phyloP scores from a whole-genome alignment of 1,140 invertebrate species.

The Listronotus oregonensis region DNA sequence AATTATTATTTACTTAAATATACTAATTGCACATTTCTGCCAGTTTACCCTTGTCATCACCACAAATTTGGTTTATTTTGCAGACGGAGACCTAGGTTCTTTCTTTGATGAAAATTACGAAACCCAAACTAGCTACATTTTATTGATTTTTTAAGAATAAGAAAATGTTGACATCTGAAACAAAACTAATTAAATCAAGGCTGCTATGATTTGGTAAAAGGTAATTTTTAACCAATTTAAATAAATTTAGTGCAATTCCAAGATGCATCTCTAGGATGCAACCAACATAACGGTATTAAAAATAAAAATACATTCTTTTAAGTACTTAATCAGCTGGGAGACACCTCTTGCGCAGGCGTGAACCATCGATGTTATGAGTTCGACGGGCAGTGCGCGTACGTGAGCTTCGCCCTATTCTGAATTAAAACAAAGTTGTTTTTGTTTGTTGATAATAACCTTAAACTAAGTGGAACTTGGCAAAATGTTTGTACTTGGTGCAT shows the following conservation, averaged over 20 bases:
- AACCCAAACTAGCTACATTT: slow-evolving; percentile 3
- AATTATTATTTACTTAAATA: no score
- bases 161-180: neutral
- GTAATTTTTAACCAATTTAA: neutral
- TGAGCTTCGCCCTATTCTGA: slow-evolving; percentile 50
- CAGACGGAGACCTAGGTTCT: no score
- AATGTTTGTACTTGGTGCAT: slow-evolving; percentile 39
- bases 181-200: neutral
- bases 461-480: slow-evolving; percentile 37
- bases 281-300: slow-evolving; percentile 15
- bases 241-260: neutral
- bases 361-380: slow-evolving; percentile 4
- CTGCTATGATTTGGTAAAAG: neutral
- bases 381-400: slow-evolving; percentile 43
- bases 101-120: no score
- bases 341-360: slow-evolving; percentile 23
- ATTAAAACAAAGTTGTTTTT: slow-evolving; percentile 48
- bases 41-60: no score
- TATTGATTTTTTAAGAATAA: slow-evolving; percentile 11
- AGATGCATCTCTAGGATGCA: slow-evolving; percentile 4
- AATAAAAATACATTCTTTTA: slow-evolving; percentile 14
- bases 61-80: no score
- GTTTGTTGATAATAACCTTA: slow-evolving; percentile 52
- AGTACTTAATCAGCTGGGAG: slow-evolving; percentile 30
- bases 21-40: no score